Evolutionary conservation across 1,140 invertebrate genomes (phyloP).

Genomic region (Magallana ariakensis): DNA sequence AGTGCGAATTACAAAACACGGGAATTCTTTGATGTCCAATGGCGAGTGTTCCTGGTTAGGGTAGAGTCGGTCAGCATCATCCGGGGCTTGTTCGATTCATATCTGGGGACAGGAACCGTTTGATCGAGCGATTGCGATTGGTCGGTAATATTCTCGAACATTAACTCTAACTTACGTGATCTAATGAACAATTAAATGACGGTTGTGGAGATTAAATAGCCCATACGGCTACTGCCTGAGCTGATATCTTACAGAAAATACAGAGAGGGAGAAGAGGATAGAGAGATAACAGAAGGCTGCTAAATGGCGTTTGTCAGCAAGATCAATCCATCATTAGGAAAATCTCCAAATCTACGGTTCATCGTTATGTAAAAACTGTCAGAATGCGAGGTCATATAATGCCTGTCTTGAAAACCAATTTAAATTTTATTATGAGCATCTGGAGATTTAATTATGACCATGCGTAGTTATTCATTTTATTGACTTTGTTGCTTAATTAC

Average conservation of each 20-base stretch:
- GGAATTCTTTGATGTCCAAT: constrained; percentile 21
- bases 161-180: constrained; percentile 22
- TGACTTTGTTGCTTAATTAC: no score
- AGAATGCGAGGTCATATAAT: background rate
- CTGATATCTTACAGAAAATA: background rate
- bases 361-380: constrained; percentile 9
- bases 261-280: background rate
- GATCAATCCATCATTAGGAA: background rate
- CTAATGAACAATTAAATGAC: constrained; percentile 26
- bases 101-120: background rate
- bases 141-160: constrained; percentile 28
- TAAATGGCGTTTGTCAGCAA: constrained; percentile 1
- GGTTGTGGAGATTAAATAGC: background rate
- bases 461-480: no score
- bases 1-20: constrained; percentile 17
- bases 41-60: background rate
- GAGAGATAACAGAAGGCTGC: constrained; percentile 25
- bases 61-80: background rate
- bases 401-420: background rate
- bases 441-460: no score
- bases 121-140: constrained; percentile 26
- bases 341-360: constrained; percentile 17
- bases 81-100: background rate
- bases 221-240: background rate
- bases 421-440: no score